phyloP scores from a whole-genome alignment of 1,140 invertebrate genomes.

The Trinorchestia longiramus region DNA sequence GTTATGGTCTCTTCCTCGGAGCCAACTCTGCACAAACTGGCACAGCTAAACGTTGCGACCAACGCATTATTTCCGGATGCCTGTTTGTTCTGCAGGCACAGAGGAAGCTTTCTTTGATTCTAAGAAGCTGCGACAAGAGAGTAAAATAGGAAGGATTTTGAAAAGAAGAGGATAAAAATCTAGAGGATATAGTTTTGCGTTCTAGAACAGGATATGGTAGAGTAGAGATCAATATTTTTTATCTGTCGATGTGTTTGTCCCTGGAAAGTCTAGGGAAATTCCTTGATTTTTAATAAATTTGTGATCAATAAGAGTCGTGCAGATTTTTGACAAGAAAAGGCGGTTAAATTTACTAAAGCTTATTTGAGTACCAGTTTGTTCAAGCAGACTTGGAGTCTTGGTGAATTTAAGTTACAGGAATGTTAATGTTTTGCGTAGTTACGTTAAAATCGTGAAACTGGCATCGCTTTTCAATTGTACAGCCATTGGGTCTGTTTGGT shows the following conservation, averaged over 20 bases:
- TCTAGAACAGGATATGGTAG: background rate
- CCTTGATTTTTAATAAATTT: background rate
- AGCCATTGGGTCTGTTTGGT: no score
- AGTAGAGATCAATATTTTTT: background rate
- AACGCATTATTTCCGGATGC: slow-evolving; percentile 16
- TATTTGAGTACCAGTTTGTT: background rate
- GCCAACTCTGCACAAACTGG: background rate
- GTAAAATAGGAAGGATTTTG: background rate
- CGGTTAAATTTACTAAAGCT: background rate
- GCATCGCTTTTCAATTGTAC: no score
- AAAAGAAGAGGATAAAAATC: background rate
- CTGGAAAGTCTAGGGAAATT: background rate
- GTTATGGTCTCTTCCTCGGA: slow-evolving; percentile 13
- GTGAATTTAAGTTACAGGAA: no score
- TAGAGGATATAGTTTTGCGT: background rate
- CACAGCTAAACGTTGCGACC: background rate
- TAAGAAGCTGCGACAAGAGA: background rate
- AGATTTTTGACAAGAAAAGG: background rate
- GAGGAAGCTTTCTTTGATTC: background rate
- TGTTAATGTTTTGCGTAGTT: no score
- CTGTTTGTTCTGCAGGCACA: background rate
- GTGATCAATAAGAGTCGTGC: background rate
- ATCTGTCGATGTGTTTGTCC: background rate
- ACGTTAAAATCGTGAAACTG: no score
- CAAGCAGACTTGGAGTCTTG: background rate